Conservation (phyloP, 2,113 vertebrate genomes). For the Corythoichthys haematopterus region DNA sequence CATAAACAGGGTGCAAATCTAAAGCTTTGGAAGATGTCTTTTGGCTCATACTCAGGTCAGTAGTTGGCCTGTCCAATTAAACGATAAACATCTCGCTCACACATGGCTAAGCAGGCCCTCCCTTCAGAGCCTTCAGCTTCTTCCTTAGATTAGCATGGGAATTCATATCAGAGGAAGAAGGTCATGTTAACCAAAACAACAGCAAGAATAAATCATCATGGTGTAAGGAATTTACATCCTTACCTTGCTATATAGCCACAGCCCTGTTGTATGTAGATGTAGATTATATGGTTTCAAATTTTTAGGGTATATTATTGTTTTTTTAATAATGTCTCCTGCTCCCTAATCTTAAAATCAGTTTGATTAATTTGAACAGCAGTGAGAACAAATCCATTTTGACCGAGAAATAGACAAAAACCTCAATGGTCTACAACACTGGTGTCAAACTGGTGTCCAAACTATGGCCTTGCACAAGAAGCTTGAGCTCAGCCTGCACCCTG, state of each 20-base stretch:
- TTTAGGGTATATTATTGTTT: background rate
- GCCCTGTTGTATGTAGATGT: background rate
- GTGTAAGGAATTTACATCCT: background rate
- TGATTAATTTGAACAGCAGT: background rate
- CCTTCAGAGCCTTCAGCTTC: constrained; percentile 27
- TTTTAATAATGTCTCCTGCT: background rate
- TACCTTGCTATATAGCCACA: background rate
- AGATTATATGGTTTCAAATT: background rate
- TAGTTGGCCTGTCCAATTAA: constrained; percentile 64
- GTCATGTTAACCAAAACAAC: constrained; percentile 22
- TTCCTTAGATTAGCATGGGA: constrained; percentile 40
- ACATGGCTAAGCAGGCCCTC: constrained; percentile 47
- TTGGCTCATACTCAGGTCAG: constrained; percentile 53
- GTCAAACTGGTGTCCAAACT: too few species aligned
- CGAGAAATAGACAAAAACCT: too few species aligned
- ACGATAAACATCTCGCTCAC: constrained; percentile 57
- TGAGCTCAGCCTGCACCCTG: too few species aligned
- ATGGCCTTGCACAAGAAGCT: too few species aligned
- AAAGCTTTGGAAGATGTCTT: constrained; percentile 12
- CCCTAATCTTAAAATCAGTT: background rate
- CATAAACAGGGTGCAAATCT: constrained; percentile 20
- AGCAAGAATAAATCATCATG: background rate
- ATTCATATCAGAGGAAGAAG: constrained; percentile 35
- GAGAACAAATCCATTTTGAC: too few species aligned
- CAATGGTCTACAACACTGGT: too few species aligned